Conservation (phyloP, 2,888 invertebrate genomes). For the Saturnia pavonia region DNA sequence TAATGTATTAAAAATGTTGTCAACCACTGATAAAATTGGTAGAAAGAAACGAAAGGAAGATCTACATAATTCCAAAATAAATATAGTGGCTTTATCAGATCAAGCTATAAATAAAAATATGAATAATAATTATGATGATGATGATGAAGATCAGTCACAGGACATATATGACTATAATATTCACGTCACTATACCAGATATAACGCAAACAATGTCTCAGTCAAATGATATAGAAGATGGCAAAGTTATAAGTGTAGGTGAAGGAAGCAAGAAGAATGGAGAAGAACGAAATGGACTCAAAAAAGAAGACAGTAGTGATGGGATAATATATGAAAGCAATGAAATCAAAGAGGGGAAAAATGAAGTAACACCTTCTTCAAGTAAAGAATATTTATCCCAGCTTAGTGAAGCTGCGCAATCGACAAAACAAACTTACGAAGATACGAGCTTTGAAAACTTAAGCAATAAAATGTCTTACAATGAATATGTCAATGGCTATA, state of each 20-base stretch:
- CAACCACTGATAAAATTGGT: conserved; percentile 31
- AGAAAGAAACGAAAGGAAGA: conserved; percentile 27
- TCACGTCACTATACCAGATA: conserved; percentile 4
- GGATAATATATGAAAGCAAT: background rate
- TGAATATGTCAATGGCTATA: conserved; percentile 67
- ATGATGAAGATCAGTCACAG: background rate
- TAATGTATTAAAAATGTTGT: conserved; percentile 44
- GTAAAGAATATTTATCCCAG: background rate
- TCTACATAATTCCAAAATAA: conserved; percentile 36
- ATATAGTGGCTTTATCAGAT: conserved; percentile 37
- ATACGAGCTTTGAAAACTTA: conserved; percentile 47
- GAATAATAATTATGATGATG: conserved; percentile 31
- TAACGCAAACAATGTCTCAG: conserved; percentile 14
- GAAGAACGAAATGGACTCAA: conserved; percentile 8
- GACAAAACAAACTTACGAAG: conserved; percentile 25
- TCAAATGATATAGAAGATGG: conserved; percentile 13
- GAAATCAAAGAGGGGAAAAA: background rate
- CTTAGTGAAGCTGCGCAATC: background rate
- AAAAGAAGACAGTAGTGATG: background rate
- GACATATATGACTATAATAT: conserved; percentile 10
- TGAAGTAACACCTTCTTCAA: background rate
- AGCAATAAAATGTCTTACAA: conserved; percentile 60
- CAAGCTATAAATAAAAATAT: conserved; percentile 34
- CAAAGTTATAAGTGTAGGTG: background rate
- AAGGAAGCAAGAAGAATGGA: background rate